Evolutionary conservation across 2,888 invertebrate species (phyloP), one percentile per base, ranked within the genome.

Genomic region (Anarsia innoxiella): DNA sequence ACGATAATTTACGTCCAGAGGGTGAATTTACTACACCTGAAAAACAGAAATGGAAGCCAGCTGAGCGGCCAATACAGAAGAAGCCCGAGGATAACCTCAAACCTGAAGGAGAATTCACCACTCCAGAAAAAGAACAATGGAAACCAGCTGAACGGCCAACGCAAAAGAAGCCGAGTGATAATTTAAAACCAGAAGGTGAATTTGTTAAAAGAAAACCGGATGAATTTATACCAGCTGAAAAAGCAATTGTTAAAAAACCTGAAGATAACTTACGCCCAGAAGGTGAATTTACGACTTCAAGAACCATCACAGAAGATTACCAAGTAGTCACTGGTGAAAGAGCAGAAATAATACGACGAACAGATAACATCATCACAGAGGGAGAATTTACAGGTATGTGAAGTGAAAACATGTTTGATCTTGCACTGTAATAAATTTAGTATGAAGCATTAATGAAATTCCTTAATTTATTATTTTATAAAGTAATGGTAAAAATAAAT

Each of bases 371-470:
- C 10, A 86, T 86, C 23, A 79, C 87, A 35, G 87, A 88, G 78
- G 89, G 90, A 52, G 87, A 89, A 66, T 91, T 91, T 49, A 88
- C 79, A 64, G 89, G 90, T 90, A 76, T n/a, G n/a, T n/a, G n/a
- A n/a, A n/a, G n/a, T n/a, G n/a, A n/a, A n/a, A n/a, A n/a, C n/a
- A n/a, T 4, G 33, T 11, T 10, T 27, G 3, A 19, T 19, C 19
- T 19, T 19, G 4, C 19, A 5, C 19, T 19, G 6, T 19, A 6
- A 5, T 19, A 19, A 19, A 19, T n/a, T n/a, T n/a, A n/a, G n/a
- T n/a, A n/a, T 5, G 19, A 19, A 19, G 6, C 32, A 13, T 9
- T 10, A 28, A 10, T n/a, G n/a, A n/a, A n/a, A n/a, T n/a, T n/a
- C n/a, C n/a, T n/a, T n/a, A 2, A 23, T 35, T 14, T 15, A 27